Conservation (phyloP, 2,113 vertebrate species). For the Cololabis saira region DNA sequence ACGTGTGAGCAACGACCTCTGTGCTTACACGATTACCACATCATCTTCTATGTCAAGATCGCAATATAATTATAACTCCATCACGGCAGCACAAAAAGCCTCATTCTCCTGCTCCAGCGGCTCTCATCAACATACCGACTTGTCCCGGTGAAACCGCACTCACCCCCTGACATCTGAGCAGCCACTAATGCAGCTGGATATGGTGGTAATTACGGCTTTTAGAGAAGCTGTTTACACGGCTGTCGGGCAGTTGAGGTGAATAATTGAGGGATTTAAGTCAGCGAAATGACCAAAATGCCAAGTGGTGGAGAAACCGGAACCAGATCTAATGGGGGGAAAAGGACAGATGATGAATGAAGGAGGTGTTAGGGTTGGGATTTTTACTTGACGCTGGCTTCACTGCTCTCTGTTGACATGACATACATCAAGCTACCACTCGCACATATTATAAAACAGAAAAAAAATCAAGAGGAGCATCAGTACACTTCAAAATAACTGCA, state of each 20-base stretch:
- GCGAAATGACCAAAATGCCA: conserved; percentile 15
- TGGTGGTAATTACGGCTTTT: conserved; percentile 22
- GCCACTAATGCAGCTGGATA: conserved; percentile 24
- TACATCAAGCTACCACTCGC: not conserved
- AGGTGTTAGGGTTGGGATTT: not conserved
- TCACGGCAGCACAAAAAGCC: conserved; percentile 6
- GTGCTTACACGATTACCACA: conserved; percentile 1
- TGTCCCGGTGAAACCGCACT: not conserved
- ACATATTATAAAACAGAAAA: too few relatives aligned
- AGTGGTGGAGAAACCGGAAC: not conserved
- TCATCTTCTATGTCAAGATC: not conserved
- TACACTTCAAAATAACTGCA: too few relatives aligned
- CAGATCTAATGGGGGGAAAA: not conserved
- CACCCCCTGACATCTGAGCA: conserved; percentile 11
- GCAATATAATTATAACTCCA: conserved; percentile 2
- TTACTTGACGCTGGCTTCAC: not conserved
- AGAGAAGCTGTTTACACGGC: conserved; percentile 23
- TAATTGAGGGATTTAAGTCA: conserved; percentile 32
- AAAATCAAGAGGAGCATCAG: too few relatives aligned
- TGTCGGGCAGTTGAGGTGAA: conserved; percentile 5
- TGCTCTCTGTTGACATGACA: not conserved
- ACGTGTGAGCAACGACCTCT: not conserved
- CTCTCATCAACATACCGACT: conserved; percentile 32
- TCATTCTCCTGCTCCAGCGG: not conserved
- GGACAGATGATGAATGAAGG: not conserved